phyloP scores from a whole-genome alignment of 2,888 invertebrate genomes.

The Arctia plantaginis region DNA sequence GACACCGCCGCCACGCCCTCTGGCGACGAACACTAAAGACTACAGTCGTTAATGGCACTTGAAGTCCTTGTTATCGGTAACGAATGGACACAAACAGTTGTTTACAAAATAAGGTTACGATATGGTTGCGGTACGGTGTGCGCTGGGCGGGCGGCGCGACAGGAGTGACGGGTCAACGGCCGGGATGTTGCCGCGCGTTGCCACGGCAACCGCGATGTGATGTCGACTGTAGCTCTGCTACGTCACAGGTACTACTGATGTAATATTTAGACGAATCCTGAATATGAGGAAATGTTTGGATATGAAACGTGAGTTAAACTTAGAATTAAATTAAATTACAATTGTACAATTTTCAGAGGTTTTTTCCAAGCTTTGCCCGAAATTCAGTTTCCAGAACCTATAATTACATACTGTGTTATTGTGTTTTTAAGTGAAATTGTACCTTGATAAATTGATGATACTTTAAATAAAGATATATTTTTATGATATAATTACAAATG shows the following conservation, averaged over 20 bases:
- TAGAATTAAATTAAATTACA: not conserved
- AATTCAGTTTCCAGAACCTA: no score
- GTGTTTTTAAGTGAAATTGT: no score
- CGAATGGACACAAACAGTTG: constrained; percentile 54
- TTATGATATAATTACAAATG: no score
- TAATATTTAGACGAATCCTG: not conserved
- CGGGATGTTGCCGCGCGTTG: constrained; percentile 65
- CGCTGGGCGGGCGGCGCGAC: constrained; percentile 64
- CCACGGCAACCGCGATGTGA: constrained; percentile 63
- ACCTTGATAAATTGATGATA: no score
- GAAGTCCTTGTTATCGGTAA: constrained; percentile 47
- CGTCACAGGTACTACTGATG: constrained; percentile 8
- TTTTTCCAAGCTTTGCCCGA: no score
- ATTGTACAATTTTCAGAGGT: no score
- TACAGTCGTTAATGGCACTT: constrained; percentile 15
- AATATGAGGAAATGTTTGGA: not conserved
- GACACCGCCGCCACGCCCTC: constrained; percentile 13
- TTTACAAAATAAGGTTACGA: constrained; percentile 60
- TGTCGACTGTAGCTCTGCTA: constrained; percentile 37
- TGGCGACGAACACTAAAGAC: constrained; percentile 16
- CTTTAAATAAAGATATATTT: no score
- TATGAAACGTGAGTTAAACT: not conserved
- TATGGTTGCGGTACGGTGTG: constrained; percentile 38
- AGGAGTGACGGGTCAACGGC: constrained; percentile 63
- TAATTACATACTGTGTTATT: no score